Evolutionary conservation across 2,888 invertebrate species (phyloP), one percentile per base, ranked within the genome.

Genomic region (Lordiphosa andalusiaca): DNA sequence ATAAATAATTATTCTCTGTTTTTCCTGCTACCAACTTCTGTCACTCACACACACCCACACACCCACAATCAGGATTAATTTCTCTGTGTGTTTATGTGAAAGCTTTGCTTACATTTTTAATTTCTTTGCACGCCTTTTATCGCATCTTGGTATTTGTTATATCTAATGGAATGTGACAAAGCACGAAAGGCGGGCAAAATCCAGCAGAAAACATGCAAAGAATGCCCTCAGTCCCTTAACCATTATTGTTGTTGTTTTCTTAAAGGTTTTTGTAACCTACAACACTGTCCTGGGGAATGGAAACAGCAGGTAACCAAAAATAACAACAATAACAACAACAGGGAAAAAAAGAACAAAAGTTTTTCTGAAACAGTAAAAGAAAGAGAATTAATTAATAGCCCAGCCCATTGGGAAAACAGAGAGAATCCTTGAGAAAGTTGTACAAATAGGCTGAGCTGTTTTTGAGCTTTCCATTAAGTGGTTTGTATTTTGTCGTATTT

Each of bases 121-220:
- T 81, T 81, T 77, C 65, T 65, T 61, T 53, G 58, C 50, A 37
- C 42, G 50, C 38, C 42, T 21, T 81, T 81, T 68, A 75, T 75
- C 71, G 69, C 63, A 78, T 74, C 78, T 77, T 48, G 51, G 68
- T 58, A 71, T 82, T 82, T 71, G 61, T 78, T 74, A 47, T 69
- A 64, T 74, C 61, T 60, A 62, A 71, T 71, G 75, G 69, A 78
- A 75, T 82, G 78, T 58, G 78, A 48, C 65, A 56, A 19, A 46
- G 50, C 49, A 60, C 36, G 35, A 23, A 16, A 12, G 30, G 49
- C 38, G 46, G 55, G 48, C 37, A 59, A 71, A 73, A 55, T 65
- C 73, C 63, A 62, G 62, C 58, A 42, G 65, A 54, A 67, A 68
- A 52, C 66, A 71, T 66, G 58, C 74, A 58, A 74, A 46, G 66